A percentile compares a stretch with the other conserved stretches of the same genome.
These are phyloP conservation scores for Cyprinodon tularosa DNA, from an alignment of 2,113 vertebrate species.

Conservation along the genomic window DNA sequence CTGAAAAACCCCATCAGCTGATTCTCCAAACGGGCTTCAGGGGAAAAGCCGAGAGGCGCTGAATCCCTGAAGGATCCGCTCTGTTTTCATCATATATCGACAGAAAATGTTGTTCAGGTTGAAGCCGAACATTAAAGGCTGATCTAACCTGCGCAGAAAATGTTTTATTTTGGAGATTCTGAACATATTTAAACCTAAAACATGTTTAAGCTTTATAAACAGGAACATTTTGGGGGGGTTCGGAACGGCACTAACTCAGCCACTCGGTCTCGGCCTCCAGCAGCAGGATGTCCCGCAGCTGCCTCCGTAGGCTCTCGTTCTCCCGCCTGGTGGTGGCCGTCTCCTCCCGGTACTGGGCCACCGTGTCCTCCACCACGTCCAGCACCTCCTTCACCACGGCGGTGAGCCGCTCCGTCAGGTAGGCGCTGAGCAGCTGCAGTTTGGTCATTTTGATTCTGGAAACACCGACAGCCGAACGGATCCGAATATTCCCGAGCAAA, in stretches of 20 bases:
- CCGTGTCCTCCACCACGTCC: slow-evolving; percentile 77
- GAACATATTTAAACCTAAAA: rapidly evolving
- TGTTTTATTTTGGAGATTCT: rapidly evolving
- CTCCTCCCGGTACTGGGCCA: slow-evolving; percentile 80
- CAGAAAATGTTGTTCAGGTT: rapidly evolving
- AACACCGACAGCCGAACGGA: slow-evolving; percentile 29
- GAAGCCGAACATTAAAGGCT: not conserved
- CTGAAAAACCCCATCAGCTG: slow-evolving; percentile 1
- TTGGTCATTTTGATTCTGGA: slow-evolving; percentile 74
- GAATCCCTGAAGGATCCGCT: not conserved
- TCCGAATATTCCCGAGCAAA: slow-evolving; percentile 38
- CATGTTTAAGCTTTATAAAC: rapidly evolving
- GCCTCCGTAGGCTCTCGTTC: slow-evolving; percentile 77
- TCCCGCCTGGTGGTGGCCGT: slow-evolving; percentile 70
- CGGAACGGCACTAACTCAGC: slow-evolving; percentile 58
- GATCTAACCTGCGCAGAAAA: rapidly evolving
- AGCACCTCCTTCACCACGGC: slow-evolving; percentile 79
- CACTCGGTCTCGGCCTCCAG: slow-evolving; percentile 70
- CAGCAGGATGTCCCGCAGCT: slow-evolving; percentile 76
- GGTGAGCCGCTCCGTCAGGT: slow-evolving; percentile 77
- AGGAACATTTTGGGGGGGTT: not conserved
- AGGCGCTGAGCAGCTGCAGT: slow-evolving; percentile 73
- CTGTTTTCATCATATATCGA: not conserved
- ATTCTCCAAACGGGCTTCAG: not conserved
- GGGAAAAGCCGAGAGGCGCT: not conserved